Conservation (phyloP, 2,113 vertebrate species). For the Manacus vitellinus region DNA sequence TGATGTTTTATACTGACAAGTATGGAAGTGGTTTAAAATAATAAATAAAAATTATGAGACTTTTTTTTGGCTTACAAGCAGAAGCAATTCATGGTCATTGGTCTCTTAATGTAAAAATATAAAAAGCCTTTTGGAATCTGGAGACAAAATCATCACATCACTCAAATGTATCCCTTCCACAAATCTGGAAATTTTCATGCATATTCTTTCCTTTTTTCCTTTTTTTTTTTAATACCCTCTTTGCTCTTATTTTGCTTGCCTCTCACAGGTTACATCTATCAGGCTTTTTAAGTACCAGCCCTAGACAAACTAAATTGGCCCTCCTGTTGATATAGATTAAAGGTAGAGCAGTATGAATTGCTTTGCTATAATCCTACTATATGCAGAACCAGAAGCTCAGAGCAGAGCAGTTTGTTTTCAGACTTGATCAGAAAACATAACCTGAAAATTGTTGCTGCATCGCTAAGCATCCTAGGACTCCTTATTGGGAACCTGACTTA, state of each 20-base stretch:
- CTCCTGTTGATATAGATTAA: constrained; percentile 67
- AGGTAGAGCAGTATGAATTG: constrained; percentile 53
- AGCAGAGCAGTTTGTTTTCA: constrained; percentile 34
- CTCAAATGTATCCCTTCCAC: neutral
- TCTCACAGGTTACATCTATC: constrained; percentile 33
- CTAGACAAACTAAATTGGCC: constrained; percentile 58
- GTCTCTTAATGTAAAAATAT: neutral
- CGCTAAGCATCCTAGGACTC: neutral
- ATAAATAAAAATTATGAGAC: neutral
- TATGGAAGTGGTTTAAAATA: neutral
- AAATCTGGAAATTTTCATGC: neutral
- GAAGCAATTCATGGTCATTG: neutral
- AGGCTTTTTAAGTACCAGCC: constrained; percentile 1
- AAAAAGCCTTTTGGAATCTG: neutral
- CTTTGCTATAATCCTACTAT: constrained; percentile 70
- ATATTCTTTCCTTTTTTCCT: neutral
- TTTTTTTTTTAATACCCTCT: neutral
- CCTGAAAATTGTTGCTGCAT: neutral
- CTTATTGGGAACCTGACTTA: neutral
- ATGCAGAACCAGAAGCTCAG: constrained; percentile 55
- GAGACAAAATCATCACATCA: neutral
- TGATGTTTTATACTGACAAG: neutral
- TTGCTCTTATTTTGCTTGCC: neutral
- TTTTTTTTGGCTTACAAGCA: neutral
- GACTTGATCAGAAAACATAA: constrained; percentile 35